Percentiles rank a stretch among this genome's conserved stretches.
Conservation (phyloP, 2,888 invertebrate genomes). For the Idaea straminata region DNA sequence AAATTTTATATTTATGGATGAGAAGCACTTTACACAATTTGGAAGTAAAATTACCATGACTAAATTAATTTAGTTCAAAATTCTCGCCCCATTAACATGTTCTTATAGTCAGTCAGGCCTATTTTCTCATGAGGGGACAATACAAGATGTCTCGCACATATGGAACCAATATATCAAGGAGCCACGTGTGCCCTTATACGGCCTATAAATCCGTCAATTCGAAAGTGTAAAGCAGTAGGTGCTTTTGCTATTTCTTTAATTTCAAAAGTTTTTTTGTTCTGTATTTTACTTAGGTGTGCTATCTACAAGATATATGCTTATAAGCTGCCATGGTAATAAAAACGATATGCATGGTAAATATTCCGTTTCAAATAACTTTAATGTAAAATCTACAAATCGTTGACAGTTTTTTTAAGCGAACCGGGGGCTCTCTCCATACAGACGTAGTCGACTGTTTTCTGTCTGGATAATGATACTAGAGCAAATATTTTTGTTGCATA, state of each 20-base stretch:
- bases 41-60: constrained; percentile 37
- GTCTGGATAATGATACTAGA: too few relatives aligned
- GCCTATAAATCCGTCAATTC: neutral
- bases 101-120: constrained; percentile 40
- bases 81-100: constrained; percentile 38
- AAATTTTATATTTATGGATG: constrained; percentile 24
- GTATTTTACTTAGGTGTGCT: too few relatives aligned
- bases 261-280: neutral
- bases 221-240: neutral
- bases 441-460: too few relatives aligned
- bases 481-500: too few relatives aligned
- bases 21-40: constrained; percentile 30
- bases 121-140: constrained; percentile 62
- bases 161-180: constrained; percentile 63
- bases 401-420: too few relatives aligned
- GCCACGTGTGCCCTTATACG: neutral
- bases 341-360: too few relatives aligned
- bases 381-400: too few relatives aligned
- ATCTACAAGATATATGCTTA: too few relatives aligned
- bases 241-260: neutral
- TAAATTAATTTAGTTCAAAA: neutral
- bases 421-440: too few relatives aligned
- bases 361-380: too few relatives aligned
- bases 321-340: too few relatives aligned
- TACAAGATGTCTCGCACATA: constrained; percentile 49